Percentiles rank a stretch among this genome's conserved stretches.
Evolutionary conservation across 2,113 vertebrate genomes (phyloP).

Genomic region (Vidua chalybeata): DNA sequence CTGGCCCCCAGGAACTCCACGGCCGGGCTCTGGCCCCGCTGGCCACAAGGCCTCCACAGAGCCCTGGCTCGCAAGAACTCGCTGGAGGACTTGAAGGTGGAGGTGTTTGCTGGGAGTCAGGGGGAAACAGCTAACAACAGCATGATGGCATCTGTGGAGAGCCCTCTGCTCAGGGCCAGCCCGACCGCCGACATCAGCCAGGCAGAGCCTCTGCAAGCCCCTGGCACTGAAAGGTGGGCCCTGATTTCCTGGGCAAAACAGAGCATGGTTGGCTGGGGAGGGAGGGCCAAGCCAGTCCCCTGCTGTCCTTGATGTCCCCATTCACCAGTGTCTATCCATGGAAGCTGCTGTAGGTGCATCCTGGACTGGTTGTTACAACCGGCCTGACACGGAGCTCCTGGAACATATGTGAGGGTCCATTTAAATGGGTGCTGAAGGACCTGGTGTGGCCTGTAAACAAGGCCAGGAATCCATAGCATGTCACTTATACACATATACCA

Average conservation of each 20-base stretch:
- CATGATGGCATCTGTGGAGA: conserved; percentile 37
- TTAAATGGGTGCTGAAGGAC: neutral
- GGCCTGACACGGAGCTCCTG: neutral
- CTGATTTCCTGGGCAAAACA: neutral
- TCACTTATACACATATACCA: neutral
- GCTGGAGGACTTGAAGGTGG: conserved; percentile 52
- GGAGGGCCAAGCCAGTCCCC: neutral
- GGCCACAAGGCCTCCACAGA: conserved; percentile 28
- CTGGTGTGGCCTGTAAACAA: neutral
- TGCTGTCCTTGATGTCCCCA: neutral
- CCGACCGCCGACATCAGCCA: conserved; percentile 44
- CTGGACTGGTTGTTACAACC: neutral
- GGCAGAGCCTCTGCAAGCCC: conserved; percentile 73
- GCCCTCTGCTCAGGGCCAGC: conserved; percentile 54
- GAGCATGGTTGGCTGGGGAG: neutral
- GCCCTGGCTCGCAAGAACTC: neutral
- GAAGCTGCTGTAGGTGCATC: neutral
- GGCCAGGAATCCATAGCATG: neutral
- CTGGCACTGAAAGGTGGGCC: conserved; percentile 80
- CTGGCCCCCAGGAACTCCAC: conserved; percentile 20
- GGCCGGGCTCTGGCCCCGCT: neutral
- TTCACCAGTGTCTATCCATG: neutral
- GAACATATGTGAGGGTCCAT: neutral
- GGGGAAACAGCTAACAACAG: conserved; percentile 61
- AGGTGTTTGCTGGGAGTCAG: conserved; percentile 22